Evolutionary conservation across 1,140 invertebrate genomes (phyloP), one percentile per base, ranked within the genome.

Genomic region (Eufriesea mexicana): DNA sequence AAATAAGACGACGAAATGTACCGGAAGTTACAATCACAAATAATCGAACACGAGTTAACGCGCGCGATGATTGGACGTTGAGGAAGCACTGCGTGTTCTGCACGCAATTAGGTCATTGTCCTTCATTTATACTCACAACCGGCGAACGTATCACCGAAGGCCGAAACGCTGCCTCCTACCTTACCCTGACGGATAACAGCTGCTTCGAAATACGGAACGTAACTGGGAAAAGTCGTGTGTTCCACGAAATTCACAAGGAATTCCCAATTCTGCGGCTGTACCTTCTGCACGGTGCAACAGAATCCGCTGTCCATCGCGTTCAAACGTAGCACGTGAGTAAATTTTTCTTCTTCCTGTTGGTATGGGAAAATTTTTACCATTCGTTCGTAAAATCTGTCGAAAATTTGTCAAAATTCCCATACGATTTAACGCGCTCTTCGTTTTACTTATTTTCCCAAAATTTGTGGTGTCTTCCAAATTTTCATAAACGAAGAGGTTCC

Each of bases 81-180:
- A 91, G 88, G 90, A 91, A 92, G 91, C 92, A 90, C 90, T 89
- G 86, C 87, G 87, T 89, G 90, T 92, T 93, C 92, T 93, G 91
- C 87, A 89, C 90, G 83, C 93, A 93, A 93, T 93, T 93, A 93
- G 93, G 93, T 93, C 93, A 93, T 93, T 93, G 92, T 93, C 91
- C 92, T 93, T 91, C 91, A 93, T 93, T 93, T 93, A 93, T 93
- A 93, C 92, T 89, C 88, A 80, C 68, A 84, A 85, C 85, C 71
- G 73, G 83, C 77, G 88, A 85, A 88, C 80, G 91, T 87, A 90
- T 91, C 86, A 91, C 90, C 84, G 67, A 84, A 90, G 80, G 79
- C 85, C 86, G 78, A 88, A 89, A 88, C 72, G 75, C n/a, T 51
- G 49, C 74, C 83, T 87, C 86, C 74, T 84, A 87, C 85, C 51